Base-by-base conservation (phyloP, 2,797 vertebrate genomes). In the Acrocephalus scirpaceus region DNA sequence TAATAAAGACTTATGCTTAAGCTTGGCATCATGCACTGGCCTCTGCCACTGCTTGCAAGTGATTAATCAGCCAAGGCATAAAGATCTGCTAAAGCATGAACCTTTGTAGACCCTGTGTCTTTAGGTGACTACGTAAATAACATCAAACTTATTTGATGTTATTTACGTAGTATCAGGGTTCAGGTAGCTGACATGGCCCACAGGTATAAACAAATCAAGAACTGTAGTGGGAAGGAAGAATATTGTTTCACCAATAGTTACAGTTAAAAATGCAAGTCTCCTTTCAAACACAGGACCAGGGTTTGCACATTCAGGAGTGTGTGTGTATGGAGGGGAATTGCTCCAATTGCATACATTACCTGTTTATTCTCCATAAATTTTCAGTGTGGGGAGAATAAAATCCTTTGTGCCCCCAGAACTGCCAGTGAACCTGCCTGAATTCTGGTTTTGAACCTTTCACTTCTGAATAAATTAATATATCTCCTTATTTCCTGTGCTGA, bases 241-340 rank as follows among this genome's bases (percentile, higher is more conserved):
- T 26, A 26, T 13, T 47, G 34, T 61, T 74, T 88, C 20, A 22
- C 12, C 38, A 18, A 25, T 4, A 73, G 51, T 21, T 56, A 38
- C 10, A 64, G 25, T 50, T 65, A 66, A 86, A 90, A 78, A 23
- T 34, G 11, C 19, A 54, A 51, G 9, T 10, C 13, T 20, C 2
- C 22, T 60, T 60, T 56, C 25, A 42, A 53, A 67, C 7, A 21
- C 21, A 45, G 8, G 5, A 67, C 7, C 16, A 13, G 13, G 7
- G 9, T 16, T 66, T 51, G 30, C 44, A 38, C 4, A 2, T 58
- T 66, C 36, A 66, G 34, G 17, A 47, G 7, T 0, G 0, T 40
- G 19, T 27, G 14, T 32, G 3, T 34, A 3, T 18, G 11, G 10
- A 30, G 4, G 5, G 7, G 1, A 2, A 5, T 14, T 3, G 1